phyloP scores from a whole-genome alignment of 2,113 vertebrate species.

The Rhinolophus ferrumequinum region DNA sequence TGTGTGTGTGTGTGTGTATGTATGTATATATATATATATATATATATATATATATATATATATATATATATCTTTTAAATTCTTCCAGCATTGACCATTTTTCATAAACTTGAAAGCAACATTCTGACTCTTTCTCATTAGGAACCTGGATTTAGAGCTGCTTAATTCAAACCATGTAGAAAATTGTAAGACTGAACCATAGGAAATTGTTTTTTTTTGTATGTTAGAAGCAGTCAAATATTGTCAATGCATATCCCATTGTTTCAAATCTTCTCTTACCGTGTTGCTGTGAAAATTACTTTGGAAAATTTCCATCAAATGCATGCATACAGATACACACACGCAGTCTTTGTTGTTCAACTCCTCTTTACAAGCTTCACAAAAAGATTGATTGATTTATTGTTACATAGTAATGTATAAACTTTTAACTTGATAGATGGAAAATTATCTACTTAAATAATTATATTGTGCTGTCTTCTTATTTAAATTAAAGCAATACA shows the following conservation, averaged over 20 bases:
- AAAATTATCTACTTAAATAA: background rate
- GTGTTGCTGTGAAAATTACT: background rate
- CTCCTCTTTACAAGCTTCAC: background rate
- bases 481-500: background rate
- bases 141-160: conserved; percentile 46
- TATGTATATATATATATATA: too few relatives aligned
- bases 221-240: background rate
- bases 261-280: background rate
- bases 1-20: too few relatives aligned
- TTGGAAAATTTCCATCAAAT: background rate
- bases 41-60: too few relatives aligned
- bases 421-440: background rate
- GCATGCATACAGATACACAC: background rate
- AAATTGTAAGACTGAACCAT: background rate
- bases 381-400: background rate
- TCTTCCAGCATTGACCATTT: background rate
- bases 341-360: background rate
- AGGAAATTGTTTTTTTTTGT: background rate
- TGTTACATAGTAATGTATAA: background rate
- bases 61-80: background rate
- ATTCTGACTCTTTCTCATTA: conserved; percentile 48
- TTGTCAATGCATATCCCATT: background rate
- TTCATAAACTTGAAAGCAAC: conserved; percentile 54
- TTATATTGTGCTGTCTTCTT: background rate
- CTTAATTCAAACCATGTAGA: background rate